Percentiles rank a stretch among this genome's conserved stretches.
These are phyloP conservation scores for Gerris buenoi DNA, from an alignment of 1,140 invertebrate genomes.

Conservation along the genomic window DNA sequence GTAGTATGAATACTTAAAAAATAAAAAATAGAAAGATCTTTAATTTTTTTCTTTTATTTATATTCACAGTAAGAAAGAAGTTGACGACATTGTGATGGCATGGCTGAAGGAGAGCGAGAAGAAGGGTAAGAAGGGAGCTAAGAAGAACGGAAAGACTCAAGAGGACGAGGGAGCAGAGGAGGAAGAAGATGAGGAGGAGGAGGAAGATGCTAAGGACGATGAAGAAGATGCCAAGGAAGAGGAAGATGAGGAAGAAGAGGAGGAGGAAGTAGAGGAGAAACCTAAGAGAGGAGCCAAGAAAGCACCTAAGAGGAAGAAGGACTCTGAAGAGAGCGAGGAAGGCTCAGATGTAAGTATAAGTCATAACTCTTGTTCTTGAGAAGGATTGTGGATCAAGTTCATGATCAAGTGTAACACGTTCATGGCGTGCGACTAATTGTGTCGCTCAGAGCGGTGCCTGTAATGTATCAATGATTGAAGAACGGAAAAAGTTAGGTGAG, in stretches of 20 bases:
- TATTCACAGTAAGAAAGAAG: conserved; percentile 55
- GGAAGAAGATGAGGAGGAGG: conserved; percentile 35
- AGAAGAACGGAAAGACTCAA: conserved; percentile 39
- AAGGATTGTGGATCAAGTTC: too few species aligned
- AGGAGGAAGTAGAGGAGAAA: conserved; percentile 42
- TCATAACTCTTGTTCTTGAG: too few species aligned
- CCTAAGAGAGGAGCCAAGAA: conserved; percentile 38
- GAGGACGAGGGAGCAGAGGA: conserved; percentile 44
- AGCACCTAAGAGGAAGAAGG: conserved; percentile 40
- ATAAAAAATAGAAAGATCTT: not conserved
- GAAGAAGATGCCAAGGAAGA: conserved; percentile 34
- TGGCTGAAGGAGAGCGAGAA: conserved; percentile 44
- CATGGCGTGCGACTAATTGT: too few species aligned
- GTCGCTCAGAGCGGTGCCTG: too few species aligned
- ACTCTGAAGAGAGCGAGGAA: conserved; percentile 41
- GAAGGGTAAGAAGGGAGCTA: conserved; percentile 28
- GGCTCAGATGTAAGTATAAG: conserved; percentile 28
- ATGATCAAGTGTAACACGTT: too few species aligned
- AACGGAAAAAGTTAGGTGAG: too few species aligned
- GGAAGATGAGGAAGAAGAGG: conserved; percentile 34
- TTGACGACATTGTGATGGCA: conserved; percentile 70
- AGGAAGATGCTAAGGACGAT: conserved; percentile 39
- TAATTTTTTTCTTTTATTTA: too few species aligned
- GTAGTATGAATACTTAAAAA: too few species aligned
- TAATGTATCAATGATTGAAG: too few species aligned